A percentile compares a stretch with the other conserved stretches of the same genome.
Evolutionary conservation across 2,113 vertebrate genomes (phyloP).

Genomic region (Passer domesticus): DNA sequence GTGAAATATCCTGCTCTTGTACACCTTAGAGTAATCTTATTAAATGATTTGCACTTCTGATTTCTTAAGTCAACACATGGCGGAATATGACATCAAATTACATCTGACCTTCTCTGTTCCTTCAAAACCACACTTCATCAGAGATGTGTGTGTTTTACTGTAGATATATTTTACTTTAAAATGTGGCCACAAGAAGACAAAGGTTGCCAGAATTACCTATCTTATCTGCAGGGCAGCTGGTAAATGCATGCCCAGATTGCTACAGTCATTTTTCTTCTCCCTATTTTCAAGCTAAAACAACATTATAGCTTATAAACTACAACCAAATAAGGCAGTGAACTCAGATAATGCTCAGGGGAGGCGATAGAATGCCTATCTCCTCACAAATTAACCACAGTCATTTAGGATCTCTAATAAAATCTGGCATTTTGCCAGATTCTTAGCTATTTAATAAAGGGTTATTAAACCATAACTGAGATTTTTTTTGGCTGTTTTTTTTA

Average conservation of each 20-base stretch:
- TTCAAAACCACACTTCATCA: neutral
- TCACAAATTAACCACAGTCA: neutral
- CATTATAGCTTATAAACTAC: neutral
- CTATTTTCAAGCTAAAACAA: constrained; percentile 36
- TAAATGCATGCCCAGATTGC: neutral
- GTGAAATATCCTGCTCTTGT: neutral
- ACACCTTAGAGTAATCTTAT: neutral
- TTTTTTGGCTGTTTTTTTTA: neutral
- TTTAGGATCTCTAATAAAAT: constrained; percentile 3
- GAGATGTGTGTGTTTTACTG: neutral
- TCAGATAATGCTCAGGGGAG: neutral
- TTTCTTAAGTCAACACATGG: neutral
- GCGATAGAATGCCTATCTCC: neutral
- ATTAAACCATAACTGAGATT: neutral
- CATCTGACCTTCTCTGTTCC: neutral
- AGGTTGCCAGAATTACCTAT: neutral
- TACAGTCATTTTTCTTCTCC: neutral
- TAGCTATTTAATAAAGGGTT: neutral
- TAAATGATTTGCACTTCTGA: neutral
- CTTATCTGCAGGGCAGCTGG: neutral
- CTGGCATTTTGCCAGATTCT: neutral
- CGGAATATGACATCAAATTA: neutral
- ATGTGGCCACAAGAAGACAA: neutral
- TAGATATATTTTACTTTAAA: neutral
- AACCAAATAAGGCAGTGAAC: constrained; percentile 3